Evolutionary conservation across 2,797 vertebrate genomes (phyloP).

Genomic region (Labroides dimidiatus): DNA sequence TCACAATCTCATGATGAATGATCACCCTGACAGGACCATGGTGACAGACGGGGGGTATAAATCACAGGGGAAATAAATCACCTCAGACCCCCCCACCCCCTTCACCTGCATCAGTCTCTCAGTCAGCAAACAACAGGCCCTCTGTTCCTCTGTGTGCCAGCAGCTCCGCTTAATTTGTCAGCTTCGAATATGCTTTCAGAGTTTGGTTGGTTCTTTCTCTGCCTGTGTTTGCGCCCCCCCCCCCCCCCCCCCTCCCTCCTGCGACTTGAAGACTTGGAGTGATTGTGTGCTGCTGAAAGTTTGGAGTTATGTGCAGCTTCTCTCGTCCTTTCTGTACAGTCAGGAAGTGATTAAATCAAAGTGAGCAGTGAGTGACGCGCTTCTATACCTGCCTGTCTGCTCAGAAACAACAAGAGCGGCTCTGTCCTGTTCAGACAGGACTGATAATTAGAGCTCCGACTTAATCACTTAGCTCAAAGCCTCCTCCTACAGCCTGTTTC

Average conservation of each 20-base stretch:
- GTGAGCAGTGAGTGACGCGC: slow-evolving; percentile 70
- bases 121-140: slow-evolving; percentile 54
- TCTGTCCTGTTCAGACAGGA: slow-evolving; percentile 81
- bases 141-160: slow-evolving; percentile 57
- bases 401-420: slow-evolving; percentile 69
- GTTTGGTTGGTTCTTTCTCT: slow-evolving; percentile 58
- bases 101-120: slow-evolving; percentile 64
- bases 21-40: slow-evolving; percentile 60
- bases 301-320: slow-evolving; percentile 55
- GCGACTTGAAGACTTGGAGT: slow-evolving; percentile 41
- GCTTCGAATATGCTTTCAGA: slow-evolving; percentile 62
- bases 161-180: slow-evolving; percentile 61
- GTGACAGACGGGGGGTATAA: slow-evolving; percentile 60
- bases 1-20: slow-evolving; percentile 56
- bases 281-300: slow-evolving; percentile 74
- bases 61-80: slow-evolving; percentile 68
- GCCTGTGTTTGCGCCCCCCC: slow-evolving; percentile 36
- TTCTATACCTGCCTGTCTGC: slow-evolving; percentile 61
- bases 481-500: slow-evolving; percentile 41
- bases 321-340: slow-evolving; percentile 58
- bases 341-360: slow-evolving; percentile 80
- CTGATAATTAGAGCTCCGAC: slow-evolving; percentile 71
- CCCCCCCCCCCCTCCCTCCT: neutral
- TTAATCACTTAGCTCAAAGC: slow-evolving; percentile 77
- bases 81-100: slow-evolving; percentile 6